Evolutionary conservation across 30 jellyfish, hydroid and myxozoan genomes (phyloP).

Genomic region (Pelagia noctiluca): DNA sequence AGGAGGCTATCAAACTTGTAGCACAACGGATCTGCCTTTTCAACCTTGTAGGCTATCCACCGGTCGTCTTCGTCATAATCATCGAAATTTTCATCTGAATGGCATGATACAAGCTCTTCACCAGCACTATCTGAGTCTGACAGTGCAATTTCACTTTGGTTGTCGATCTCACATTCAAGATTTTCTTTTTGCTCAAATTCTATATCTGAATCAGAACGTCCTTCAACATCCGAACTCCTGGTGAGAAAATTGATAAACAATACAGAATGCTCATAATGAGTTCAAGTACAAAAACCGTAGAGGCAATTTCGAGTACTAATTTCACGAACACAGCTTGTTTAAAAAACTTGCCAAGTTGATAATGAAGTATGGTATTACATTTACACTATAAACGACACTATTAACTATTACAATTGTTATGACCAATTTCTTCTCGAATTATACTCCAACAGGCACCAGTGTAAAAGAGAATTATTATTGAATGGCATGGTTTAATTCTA

Average conservation of each 20-base stretch:
- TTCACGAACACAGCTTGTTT: too few species aligned
- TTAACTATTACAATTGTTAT: too few species aligned
- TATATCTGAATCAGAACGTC: not conserved
- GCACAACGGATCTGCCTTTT: slow-evolving; percentile 5
- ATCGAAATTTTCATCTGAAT: not conserved
- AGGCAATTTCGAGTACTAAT: not conserved
- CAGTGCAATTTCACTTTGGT: not conserved
- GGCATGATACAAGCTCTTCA: not conserved
- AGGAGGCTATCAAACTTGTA: not conserved
- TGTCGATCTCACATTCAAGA: not conserved
- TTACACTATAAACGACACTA: too few species aligned
- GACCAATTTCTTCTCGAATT: too few species aligned
- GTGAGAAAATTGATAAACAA: not conserved
- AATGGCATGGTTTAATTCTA: too few species aligned
- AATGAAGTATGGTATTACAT: too few species aligned
- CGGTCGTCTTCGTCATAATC: not conserved
- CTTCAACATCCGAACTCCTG: not conserved
- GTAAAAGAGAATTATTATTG: too few species aligned
- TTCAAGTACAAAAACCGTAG: not conserved
- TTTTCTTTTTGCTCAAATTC: not conserved
- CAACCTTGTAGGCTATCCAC: not conserved
- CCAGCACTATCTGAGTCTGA: not conserved
- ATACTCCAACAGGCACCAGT: too few species aligned
- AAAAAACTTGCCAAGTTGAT: too few species aligned
- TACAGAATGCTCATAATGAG: not conserved